A percentile compares a stretch with the other conserved stretches of the same genome.
Evolutionary conservation across 2,797 vertebrate genomes (phyloP).

Genomic region (Sorex maritimensis): DNA sequence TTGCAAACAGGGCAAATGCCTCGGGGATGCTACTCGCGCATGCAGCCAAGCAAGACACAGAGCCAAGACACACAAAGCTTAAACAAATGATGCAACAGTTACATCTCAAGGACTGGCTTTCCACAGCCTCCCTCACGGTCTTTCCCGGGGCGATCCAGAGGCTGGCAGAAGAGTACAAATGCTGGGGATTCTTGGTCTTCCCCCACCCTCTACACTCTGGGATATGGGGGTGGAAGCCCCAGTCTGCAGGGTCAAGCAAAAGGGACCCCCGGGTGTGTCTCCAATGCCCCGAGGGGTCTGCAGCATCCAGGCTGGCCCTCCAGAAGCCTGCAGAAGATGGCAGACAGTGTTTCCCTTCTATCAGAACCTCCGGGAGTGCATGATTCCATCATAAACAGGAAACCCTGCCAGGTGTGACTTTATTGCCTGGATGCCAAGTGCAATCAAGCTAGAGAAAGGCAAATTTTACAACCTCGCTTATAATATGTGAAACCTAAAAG

Average conservation of each 20-base stretch:
- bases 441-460: background rate
- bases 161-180: too few species aligned
- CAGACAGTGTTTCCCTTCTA: background rate
- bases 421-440: background rate
- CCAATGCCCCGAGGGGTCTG: background rate
- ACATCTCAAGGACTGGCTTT: background rate
- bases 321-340: background rate
- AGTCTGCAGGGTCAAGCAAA: background rate
- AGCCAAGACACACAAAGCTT: background rate
- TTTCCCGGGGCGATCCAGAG: background rate
- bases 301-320: background rate
- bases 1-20: constrained; percentile 41
- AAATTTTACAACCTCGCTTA: background rate
- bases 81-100: background rate
- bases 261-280: background rate
- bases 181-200: fast-evolving
- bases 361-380: background rate
- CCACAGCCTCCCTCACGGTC: background rate
- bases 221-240: fast-evolving
- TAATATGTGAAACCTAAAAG: background rate
- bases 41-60: background rate
- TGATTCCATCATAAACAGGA: background rate
- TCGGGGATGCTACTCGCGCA: constrained; percentile 4
- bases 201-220: too few species aligned
- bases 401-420: too few species aligned